Percentiles rank a stretch among this genome's conserved stretches.
Evolutionary conservation across 2,113 vertebrate genomes (phyloP).

Genomic region (Ammodramus savannarum): DNA sequence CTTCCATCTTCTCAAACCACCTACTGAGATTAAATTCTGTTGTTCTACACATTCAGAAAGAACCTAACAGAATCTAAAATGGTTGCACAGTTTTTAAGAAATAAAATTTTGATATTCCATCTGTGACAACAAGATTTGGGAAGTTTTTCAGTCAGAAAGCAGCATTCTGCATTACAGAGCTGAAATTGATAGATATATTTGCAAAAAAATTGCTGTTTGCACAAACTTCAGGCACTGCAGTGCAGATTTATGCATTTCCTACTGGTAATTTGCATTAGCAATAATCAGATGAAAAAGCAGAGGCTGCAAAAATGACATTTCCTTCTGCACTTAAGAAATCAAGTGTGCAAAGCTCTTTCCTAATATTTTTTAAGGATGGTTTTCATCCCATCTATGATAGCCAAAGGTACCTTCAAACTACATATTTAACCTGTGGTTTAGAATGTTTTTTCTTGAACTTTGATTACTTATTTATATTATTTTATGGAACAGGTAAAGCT

Average conservation of each 20-base stretch:
- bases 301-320: not conserved
- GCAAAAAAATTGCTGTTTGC: not conserved
- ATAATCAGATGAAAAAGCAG: slow-evolving; percentile 32
- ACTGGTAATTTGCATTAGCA: slow-evolving; percentile 15
- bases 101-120: not conserved
- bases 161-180: not conserved
- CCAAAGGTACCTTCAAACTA: not conserved
- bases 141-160: not conserved
- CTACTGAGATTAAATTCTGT: not conserved
- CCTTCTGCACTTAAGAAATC: not conserved
- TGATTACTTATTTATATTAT: not conserved
- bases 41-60: not conserved
- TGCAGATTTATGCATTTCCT: slow-evolving; percentile 1
- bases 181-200: not conserved
- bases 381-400: not conserved
- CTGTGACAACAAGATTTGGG: not conserved
- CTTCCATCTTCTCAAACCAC: not conserved
- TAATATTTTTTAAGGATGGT: not conserved
- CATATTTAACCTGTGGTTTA: not conserved
- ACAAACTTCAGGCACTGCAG: not conserved
- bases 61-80: not conserved
- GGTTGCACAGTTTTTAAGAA: not conserved
- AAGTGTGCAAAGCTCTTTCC: not conserved
- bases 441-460: not conserved
- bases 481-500: not conserved